These are phyloP conservation scores for Lacerta bilineata DNA, from an alignment of 2,797 vertebrate species.

Conservation along the genomic window DNA sequence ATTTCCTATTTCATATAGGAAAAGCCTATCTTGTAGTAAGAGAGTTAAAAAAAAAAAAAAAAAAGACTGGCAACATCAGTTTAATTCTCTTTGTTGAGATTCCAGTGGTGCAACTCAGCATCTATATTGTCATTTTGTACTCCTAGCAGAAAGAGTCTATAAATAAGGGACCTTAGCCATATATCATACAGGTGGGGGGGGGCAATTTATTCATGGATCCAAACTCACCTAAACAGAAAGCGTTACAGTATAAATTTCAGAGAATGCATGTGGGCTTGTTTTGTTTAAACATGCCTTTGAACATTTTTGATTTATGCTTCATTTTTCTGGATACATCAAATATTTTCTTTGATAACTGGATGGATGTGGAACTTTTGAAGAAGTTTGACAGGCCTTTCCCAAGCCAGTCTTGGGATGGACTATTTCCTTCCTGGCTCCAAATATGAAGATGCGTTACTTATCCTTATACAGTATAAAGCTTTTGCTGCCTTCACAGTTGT, in stretches of 20 bases:
- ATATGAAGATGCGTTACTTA: neutral
- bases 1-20: slow-evolving; percentile 41
- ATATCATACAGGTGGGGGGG: slow-evolving; percentile 58
- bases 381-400: neutral
- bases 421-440: slow-evolving; percentile 25
- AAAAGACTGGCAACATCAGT: slow-evolving; percentile 34
- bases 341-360: slow-evolving; percentile 1
- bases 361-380: neutral
- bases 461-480: too few species aligned
- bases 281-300: slow-evolving; percentile 41
- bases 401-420: neutral
- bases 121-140: slow-evolving; percentile 59
- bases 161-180: slow-evolving; percentile 56
- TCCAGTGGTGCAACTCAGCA: slow-evolving; percentile 41
- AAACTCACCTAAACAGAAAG: slow-evolving; percentile 48
- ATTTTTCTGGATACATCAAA: slow-evolving; percentile 33
- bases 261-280: slow-evolving; percentile 21
- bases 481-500: too few species aligned
- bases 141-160: slow-evolving; percentile 62
- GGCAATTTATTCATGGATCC: slow-evolving; percentile 58
- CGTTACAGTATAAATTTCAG: slow-evolving; percentile 25
- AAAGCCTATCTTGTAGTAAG: slow-evolving; percentile 35
- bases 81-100: slow-evolving; percentile 45
- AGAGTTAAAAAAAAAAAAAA: neutral
- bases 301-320: slow-evolving; percentile 37